A percentile compares a stretch with the other conserved stretches of the same genome.
phyloP scores from a whole-genome alignment of 2,888 invertebrate genomes.

The Portevinia maculata region DNA sequence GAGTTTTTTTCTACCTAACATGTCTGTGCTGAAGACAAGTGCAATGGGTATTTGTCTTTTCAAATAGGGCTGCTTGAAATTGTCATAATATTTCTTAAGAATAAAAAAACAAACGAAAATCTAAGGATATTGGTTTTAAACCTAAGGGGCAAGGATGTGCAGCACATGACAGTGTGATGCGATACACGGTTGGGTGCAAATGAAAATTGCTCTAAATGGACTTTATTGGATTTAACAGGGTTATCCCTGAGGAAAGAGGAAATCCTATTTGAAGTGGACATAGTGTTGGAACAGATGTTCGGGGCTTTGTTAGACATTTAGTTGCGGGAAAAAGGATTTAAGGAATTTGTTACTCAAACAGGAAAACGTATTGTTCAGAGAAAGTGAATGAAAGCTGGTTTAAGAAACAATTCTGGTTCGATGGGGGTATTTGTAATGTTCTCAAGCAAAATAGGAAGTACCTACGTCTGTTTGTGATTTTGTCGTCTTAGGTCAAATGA shows the following conservation, averaged over 20 bases:
- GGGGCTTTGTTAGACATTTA: conserved; percentile 8
- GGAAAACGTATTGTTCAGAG: background rate
- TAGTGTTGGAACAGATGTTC: conserved; percentile 9
- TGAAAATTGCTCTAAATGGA: conserved; percentile 50
- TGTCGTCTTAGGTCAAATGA: no score
- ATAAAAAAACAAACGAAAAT: background rate
- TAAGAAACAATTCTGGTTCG: background rate
- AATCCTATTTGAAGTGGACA: conserved; percentile 18
- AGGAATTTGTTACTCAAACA: conserved; percentile 5
- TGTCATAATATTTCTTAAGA: conserved; percentile 46
- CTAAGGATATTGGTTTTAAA: conserved; percentile 58
- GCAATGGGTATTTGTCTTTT: conserved; percentile 58
- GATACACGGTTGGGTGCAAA: conserved; percentile 39
- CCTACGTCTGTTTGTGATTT: no score
- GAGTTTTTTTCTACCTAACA: conserved; percentile 36
- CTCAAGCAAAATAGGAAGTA: no score
- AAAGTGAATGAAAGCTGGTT: background rate
- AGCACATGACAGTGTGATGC: conserved; percentile 35
- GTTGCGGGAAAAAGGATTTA: conserved; percentile 3
- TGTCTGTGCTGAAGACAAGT: conserved; percentile 8
- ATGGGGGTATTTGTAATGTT: background rate
- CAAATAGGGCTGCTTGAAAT: conserved; percentile 36
- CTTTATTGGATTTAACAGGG: conserved; percentile 39
- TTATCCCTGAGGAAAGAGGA: conserved; percentile 28
- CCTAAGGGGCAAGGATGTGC: conserved; percentile 13